phyloP scores from a whole-genome alignment of 2,797 vertebrate genomes.

The Sitta carolinensis region DNA sequence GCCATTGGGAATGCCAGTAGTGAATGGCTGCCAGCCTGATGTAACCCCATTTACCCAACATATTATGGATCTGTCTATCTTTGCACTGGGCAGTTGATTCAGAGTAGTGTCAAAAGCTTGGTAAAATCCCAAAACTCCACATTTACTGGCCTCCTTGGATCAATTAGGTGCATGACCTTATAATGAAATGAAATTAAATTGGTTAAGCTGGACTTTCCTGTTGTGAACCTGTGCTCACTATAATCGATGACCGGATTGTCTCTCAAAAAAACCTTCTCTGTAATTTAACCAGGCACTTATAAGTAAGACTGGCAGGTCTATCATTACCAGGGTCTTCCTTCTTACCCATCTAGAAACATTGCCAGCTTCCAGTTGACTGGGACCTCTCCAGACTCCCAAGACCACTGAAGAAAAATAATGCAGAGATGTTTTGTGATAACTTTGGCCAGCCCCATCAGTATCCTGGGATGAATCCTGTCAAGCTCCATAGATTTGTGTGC shows the following conservation, averaged over 20 bases:
- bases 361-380: not conserved
- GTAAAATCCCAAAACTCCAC: not conserved
- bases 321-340: not conserved
- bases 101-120: not conserved
- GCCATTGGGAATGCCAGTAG: not conserved
- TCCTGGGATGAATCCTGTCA: not conserved
- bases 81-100: not conserved
- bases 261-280: not conserved
- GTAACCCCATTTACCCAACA: not conserved
- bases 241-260: not conserved
- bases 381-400: not conserved
- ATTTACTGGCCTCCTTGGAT: not conserved
- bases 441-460: not conserved
- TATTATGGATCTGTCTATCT: not conserved
- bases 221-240: not conserved
- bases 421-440: not conserved
- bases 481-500: not conserved
- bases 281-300: not conserved
- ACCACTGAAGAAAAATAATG: not conserved
- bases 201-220: not conserved
- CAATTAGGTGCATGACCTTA: not conserved
- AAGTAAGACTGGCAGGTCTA: not conserved
- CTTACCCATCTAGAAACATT: not conserved
- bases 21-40: not conserved
- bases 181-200: not conserved